A percentile compares a stretch with the other conserved stretches of the same genome.
phyloP scores from a whole-genome alignment of 1,140 invertebrate species.

The Diabrotica virgifera region DNA sequence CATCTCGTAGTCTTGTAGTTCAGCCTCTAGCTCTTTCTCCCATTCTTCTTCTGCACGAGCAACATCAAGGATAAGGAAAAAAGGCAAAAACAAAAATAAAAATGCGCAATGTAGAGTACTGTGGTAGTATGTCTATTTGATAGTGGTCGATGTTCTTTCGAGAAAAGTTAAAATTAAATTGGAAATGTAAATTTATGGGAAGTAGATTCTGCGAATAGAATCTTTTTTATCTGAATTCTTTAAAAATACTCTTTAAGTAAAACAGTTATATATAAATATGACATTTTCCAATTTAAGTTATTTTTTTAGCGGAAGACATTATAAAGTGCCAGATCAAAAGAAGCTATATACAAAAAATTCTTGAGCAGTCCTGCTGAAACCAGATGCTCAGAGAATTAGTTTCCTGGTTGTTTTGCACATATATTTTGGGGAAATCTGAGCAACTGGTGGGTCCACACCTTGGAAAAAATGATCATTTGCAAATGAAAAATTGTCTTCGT shows the following conservation, averaged over 20 bases:
- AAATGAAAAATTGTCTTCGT: conserved; percentile 17
- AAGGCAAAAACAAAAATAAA: conserved; percentile 35
- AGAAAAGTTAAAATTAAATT: too few relatives aligned
- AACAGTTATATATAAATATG: too few relatives aligned
- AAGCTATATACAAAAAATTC: conserved; percentile 14
- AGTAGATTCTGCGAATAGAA: too few relatives aligned
- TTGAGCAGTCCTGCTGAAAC: conserved; percentile 31
- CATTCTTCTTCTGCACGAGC: conserved; percentile 75
- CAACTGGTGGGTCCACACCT: conserved; percentile 37
- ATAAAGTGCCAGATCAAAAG: conserved; percentile 17
- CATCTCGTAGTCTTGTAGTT: conserved; percentile 89
- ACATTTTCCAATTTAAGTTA: too few relatives aligned
- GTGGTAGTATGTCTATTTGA: background rate
- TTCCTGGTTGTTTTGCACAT: conserved; percentile 37
- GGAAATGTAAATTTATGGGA: too few relatives aligned
- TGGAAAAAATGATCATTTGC: conserved; percentile 13
- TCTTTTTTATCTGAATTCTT: too few relatives aligned
- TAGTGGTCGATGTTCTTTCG: too few relatives aligned
- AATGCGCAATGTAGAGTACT: conserved; percentile 21
- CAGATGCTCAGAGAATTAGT: conserved; percentile 45
- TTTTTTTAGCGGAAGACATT: conserved; percentile 28
- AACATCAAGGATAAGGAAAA: conserved; percentile 39
- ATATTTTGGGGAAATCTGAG: conserved; percentile 26
- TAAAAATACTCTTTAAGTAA: too few relatives aligned
- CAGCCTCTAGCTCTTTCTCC: conserved; percentile 89